Conservation (phyloP, 2,888 invertebrate genomes). For the Mimachlamys varia region DNA sequence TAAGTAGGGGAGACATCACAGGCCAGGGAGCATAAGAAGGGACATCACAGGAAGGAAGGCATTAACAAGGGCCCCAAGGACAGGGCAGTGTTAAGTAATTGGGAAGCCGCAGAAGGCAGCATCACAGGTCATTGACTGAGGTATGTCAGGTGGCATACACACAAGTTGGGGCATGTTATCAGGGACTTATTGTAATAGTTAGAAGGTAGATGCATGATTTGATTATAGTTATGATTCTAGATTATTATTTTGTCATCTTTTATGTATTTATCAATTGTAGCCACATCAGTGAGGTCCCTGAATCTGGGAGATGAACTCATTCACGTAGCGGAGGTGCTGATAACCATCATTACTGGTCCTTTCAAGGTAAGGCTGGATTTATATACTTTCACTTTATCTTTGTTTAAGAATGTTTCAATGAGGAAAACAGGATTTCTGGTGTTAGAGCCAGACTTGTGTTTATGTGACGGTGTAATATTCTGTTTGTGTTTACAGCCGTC, state of each 20-base stretch:
- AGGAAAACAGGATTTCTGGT: no score
- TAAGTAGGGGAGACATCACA: no score
- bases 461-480: no score
- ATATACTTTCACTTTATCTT: not conserved
- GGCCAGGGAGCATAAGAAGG: no score
- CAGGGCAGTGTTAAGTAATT: no score
- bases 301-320: conserved; percentile 75
- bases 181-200: not conserved
- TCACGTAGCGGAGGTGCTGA: conserved; percentile 75
- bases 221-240: not conserved
- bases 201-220: not conserved
- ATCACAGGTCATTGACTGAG: no score
- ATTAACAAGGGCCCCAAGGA: no score
- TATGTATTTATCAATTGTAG: conserved; percentile 50
- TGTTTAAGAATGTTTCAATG: not conserved
- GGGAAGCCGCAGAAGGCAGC: no score
- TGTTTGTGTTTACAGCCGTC: conserved; percentile 52
- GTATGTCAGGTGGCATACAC: no score
- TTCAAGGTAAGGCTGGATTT: conserved; percentile 65
- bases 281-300: conserved; percentile 60
- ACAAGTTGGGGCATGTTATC: no score
- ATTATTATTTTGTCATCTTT: not conserved
- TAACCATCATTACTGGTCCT: conserved; percentile 75
- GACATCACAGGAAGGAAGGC: no score
- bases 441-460: no score